Percentiles rank a stretch among this genome's conserved stretches.
Conservation (phyloP, 2,113 vertebrate genomes). For the Platichthys stellatus region DNA sequence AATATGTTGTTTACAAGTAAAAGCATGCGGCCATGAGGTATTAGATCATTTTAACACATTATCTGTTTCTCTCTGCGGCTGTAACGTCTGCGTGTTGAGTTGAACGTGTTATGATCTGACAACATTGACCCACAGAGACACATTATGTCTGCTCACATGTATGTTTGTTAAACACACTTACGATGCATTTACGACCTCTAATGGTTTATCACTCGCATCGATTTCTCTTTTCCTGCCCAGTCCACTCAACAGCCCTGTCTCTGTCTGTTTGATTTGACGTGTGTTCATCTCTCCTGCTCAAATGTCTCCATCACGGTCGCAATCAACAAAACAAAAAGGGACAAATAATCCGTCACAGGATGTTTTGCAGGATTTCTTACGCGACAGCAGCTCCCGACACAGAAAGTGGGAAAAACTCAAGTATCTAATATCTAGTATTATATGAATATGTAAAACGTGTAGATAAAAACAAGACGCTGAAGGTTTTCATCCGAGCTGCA, state of each 20-base stretch:
- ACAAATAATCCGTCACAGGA: not conserved
- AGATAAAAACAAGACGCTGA: slow-evolving; percentile 4
- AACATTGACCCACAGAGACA: no score
- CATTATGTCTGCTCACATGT: not conserved
- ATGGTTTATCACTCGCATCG: not conserved
- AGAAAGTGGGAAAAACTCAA: not conserved
- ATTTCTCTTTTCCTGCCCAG: not conserved
- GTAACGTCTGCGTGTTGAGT: no score
- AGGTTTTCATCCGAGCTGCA: not conserved
- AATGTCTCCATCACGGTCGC: not conserved
- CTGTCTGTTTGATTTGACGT: not conserved
- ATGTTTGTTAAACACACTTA: not conserved
- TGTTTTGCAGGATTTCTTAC: not conserved
- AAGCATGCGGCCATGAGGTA: no score
- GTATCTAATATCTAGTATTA: not conserved
- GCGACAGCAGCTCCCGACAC: not conserved
- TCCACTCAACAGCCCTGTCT: not conserved
- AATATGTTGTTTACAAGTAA: no score
- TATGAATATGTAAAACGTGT: not conserved
- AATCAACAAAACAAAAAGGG: not conserved
- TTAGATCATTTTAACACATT: no score
- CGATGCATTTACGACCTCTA: not conserved
- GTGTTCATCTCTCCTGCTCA: not conserved
- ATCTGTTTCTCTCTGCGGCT: no score
- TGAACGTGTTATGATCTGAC: no score